Evolutionary conservation across 2,113 vertebrate genomes (phyloP), one percentile per base, ranked within the genome.

Genomic region (Paramisgurnus dabryanus): DNA sequence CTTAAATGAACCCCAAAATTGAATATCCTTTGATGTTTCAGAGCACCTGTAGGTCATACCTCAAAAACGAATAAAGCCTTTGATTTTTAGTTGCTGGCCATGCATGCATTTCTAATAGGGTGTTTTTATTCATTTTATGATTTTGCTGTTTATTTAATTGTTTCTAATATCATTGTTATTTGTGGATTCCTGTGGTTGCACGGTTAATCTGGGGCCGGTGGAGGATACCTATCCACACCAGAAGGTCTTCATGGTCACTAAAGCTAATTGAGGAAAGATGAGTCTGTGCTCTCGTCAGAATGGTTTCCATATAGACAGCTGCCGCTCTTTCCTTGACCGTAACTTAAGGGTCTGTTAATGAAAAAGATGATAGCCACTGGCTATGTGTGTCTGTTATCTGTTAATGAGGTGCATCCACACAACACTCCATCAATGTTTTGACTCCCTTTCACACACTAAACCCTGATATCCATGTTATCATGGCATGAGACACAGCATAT

Each of bases 161-260:
- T 50, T n/a, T 17, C 39, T 43, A 65, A 7, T 9, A 65, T 50
- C 22, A 76, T 65, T 67, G n/a, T 65, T 45, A 40, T 40, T 47
- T 58, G 10, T 22, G 18, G 17, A 57, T 34, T 58, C 50, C 12
- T 11, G 27, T 27, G 3, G 43, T 57, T 4, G 43, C 17, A 45
- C 22, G n/a, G 27, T 5, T 40, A 43, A 57, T 27, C 55, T 18
- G 7, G 39, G 47, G 57, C 70, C 69, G 63, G 64, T 79, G 70
- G 65, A 73, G 70, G 77, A 80, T 65, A 80, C 45, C 13, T 61
- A 43, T 61, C 70, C 67, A 68, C 72, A 82, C 68, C 78, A 80
- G 41, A 83, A 70, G 73, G 67, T 60, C 74, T 50, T 1, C 63
- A 34, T 63, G 74, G 70, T 83, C 74, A 85, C 15, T 8, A 58